Evolutionary conservation across 1,140 invertebrate species (phyloP), one percentile per base, ranked within the genome.

Genomic region (Drosophila nasuta): DNA sequence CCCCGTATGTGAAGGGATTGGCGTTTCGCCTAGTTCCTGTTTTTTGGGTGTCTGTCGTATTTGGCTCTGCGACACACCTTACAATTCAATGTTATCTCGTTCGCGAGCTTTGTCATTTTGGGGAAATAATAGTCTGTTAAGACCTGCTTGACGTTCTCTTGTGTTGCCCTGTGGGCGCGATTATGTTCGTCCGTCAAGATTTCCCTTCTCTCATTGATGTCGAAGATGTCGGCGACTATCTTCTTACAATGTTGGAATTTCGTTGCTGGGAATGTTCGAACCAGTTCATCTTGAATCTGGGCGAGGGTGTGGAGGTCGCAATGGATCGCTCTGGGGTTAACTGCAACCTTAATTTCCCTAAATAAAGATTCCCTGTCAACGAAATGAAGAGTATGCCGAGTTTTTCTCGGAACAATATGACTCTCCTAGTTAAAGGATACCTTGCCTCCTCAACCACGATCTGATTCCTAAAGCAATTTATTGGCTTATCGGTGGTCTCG

Each of bases 381-480:
- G 13, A 57, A 56, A 20, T 66, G 15, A 2, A 66, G 35, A 8
- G n/a, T 49, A 13, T 66, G 64, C 8, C 64, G 64, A 3, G 20
- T 33, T 49, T 67, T 20, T 57, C 51, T 8, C 52, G 2, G 13
- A 67, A 67, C 3, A 57, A 25, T 5, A 67, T 41, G 11, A 43
- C 45, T 17, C 6, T 49, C 3, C 30, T 13, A 8, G 49, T 49
- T 1, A 57, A 30, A 7, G 20, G 25, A 13, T 45, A 30, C 30
- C 41, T 8, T 5, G 11, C 13, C 6, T 68, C 45, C 13, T 75
- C 11, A n/a, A 59, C 1, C n/a, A 68, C 20, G 20, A 68, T 68
- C n/a, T 68, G 65, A 8, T 66, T 66, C 13, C 63, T 66, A 7
- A 66, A 66, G 49, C 63, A 66, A 8, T 66, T 66, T 2, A 58